Base-by-base conservation (phyloP, 2,888 invertebrate genomes). In the Caenorhabditis sp. region DNA sequence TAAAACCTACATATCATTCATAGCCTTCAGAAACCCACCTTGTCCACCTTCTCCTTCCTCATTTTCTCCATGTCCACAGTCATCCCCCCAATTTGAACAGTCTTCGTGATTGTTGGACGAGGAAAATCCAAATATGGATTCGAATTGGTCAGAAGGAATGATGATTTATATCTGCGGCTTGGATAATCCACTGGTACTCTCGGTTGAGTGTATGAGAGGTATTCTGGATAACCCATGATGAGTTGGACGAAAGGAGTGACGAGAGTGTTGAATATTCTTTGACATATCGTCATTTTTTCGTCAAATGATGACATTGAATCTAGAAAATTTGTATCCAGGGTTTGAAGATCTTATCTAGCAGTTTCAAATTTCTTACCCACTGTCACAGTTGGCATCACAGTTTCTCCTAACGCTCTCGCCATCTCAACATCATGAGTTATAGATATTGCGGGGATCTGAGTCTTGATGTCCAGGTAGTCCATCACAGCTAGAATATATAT, bases 71-170 rank as follows among this genome's bases (percentile, higher is more conserved):
- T n/a, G 27, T 60, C 26, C 8, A 70, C 61, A 2, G 71, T 63
- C 17, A 72, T 72, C 60, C 72, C 72, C 4, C 72, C 72, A 31
- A 72, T 67, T 23, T 50, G 21, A 57, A 72, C 62, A 1, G 72
- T 38, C 54, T 72, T 72, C 23, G 72, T 54, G 25, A 72, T 62
- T 4, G 60, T 54, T 20, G 67, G 61, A 12, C 67, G 63, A 3
- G 72, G 64, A 38, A 61, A 72, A 20, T 72, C 72, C 1, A 72
- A 23, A 23, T 59, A 72, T 3, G 72, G 72, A 64, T 72, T 72
- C 23, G 67, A 43, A 58, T 72, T 72, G 38, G 62, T 57, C 23
- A 76, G 70, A n/a, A 63, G 65, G 43, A 59, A 76, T 8, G 72
- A 63, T 3, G 43, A 43, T 14, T 43, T 43, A 2, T 5, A 14